Base-by-base conservation (phyloP, 2,113 vertebrate genomes). In the Accipiter cooperii region DNA sequence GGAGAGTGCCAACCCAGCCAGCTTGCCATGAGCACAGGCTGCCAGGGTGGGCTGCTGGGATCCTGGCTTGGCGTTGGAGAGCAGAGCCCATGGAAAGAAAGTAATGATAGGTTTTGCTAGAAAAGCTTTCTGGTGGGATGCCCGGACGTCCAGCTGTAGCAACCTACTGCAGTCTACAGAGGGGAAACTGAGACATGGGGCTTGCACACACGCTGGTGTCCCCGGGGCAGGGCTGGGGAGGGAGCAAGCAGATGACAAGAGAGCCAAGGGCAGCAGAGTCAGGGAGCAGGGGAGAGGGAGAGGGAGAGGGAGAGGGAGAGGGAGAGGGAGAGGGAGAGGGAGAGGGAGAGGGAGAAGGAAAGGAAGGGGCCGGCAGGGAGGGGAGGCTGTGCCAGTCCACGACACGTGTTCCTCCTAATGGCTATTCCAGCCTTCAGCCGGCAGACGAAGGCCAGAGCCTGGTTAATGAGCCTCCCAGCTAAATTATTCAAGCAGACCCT, bases 371-470 rank as follows among this genome's bases (percentile, higher is more conserved):
- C 25, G 4, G 51, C 8, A 8, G 28, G 33, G 38, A 24, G 31
- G 21, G 36, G 29, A 42, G 70, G 15, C 70, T 74, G 38, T 40
- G 69, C 69, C 3, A 54, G 18, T 38, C 34, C 2, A 4, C 10
- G 24, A 47, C 1, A 5, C 3, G 6, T 33, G 55, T 73, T 96
- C 80, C 69, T 73, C 57, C 79, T 95, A 91, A 97, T 94, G 89
- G 96, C 92, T 84, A 51, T 86, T 97, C 91, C 95, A 97, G 97
- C 95, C 93, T 95, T 88, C 96, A 95, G 92, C 66, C 8, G 16
- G 73, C 94, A 95, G 97, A 95, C 17, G 82, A 96, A 96, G 97
- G 95, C 96, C 97, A 97, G 95, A 95, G 61, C 82, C 78, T 51
- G 61, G 57, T 64, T 93, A 94, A 97, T 91, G 96, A 96, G 73